Base-by-base conservation (phyloP, 2,797 vertebrate genomes). In the Chrysolophus pictus region DNA sequence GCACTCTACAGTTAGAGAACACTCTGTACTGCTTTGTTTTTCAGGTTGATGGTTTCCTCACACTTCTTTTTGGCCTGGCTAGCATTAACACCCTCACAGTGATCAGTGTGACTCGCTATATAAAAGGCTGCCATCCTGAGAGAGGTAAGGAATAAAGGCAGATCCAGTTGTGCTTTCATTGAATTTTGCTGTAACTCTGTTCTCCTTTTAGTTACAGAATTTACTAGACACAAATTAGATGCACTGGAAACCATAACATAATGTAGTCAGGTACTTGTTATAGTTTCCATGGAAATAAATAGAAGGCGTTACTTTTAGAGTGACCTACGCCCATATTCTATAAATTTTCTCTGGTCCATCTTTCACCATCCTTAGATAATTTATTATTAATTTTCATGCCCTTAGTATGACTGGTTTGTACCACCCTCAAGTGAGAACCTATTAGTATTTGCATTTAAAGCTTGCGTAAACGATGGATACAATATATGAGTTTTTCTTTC, bases 21-120 rank as follows among this genome's bases (percentile, higher is more conserved):
- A 75, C 60, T 13, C 39, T 82, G 51, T 59, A 53, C 89, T 74
- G 91, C 37, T 94, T 95, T 94, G 62, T 71, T 93, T 96, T 97
- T 70, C 96, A 99, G 99, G 91, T 99, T 67, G 98, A 98, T 46
- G 98, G 98, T 10, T 99, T 99, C 97, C 97, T 99, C 87, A 99
- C 98, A 0, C 96, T 99, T 80, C 98, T 99, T 16, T 99, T 99
- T 72, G 98, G 98, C 63, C 97, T 99, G 11, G 97, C 98, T 16
- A 99, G 99, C 96, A 99, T 99, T 97, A 99, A 98, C 96, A 99
- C 99, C 24, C 97, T 99, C 77, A 99, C 98, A 1, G 98, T 99
- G 60, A 99, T 99, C 97, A 99, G 98, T 60, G 90, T 99, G 95
- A 99, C 98, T 67, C 98, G 98, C 88, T 98, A 98, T 91, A 98